A percentile compares a stretch with the other conserved stretches of the same genome.
These are phyloP conservation scores for Rattus rattus DNA, from an alignment of 2,113 vertebrate species.

Conservation along the genomic window DNA sequence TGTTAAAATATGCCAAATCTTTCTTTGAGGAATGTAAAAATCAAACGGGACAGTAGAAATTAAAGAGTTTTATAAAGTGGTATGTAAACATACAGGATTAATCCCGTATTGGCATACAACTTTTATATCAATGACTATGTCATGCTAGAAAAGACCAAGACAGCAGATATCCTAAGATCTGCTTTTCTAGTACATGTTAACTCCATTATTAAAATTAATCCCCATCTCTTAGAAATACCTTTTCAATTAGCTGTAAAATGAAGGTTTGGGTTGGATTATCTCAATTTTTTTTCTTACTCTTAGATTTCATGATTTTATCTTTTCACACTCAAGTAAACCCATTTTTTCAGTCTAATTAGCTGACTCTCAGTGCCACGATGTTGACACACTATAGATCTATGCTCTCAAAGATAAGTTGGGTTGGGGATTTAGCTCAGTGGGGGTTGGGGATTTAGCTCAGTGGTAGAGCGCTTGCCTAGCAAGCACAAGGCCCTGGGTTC, in stretches of 20 bases:
- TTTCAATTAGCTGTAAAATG: slow-evolving; percentile 35
- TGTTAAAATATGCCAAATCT: not conserved
- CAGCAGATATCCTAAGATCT: not conserved
- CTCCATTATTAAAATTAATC: slow-evolving; percentile 36
- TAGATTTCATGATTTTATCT: slow-evolving; percentile 49
- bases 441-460: too few species aligned
- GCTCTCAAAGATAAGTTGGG: slow-evolving; percentile 48
- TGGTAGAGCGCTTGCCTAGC: too few species aligned
- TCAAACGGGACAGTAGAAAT: not conserved
- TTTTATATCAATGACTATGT: not conserved
- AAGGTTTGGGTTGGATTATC: slow-evolving; percentile 34
- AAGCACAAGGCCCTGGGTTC: too few species aligned
- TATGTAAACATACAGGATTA: not conserved
- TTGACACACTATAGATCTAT: slow-evolving; percentile 1
- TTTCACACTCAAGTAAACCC: slow-evolving; percentile 6
- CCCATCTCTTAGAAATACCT: not conserved
- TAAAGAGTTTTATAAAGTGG: not conserved
- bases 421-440: too few species aligned
- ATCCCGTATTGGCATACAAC: not conserved
- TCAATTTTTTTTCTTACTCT: slow-evolving; percentile 33
- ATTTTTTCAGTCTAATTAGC: slow-evolving; percentile 44
- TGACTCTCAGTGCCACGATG: slow-evolving; percentile 9
- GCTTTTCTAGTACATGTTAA: slow-evolving; percentile 4
- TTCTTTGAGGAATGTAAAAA: not conserved
- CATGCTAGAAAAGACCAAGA: not conserved